Evolutionary conservation across 2,113 vertebrate species (phyloP), one percentile per base, ranked within the genome.

Genomic region (Gallinago jamesoni): DNA sequence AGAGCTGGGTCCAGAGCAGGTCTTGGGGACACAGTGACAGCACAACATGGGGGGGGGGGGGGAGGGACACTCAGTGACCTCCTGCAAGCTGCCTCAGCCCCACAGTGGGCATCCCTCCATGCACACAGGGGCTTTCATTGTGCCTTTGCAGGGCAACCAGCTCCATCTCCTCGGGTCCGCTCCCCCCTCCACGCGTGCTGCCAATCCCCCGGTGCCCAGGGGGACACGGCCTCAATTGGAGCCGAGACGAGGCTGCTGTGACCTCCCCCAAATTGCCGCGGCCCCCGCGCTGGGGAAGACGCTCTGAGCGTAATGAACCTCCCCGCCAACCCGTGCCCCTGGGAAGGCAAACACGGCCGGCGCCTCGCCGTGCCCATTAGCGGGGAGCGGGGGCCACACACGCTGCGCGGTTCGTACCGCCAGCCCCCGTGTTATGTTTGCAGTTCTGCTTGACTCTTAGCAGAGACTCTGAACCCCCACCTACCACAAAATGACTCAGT

Each of bases 241-340:
- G 91, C 76, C 2, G 76, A 97, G 87, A 21, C 33, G 87, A 87
- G 69, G 89, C 86, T 13, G 67, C 33, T 66, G 7, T 96, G 96
- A 96, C 97, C 96, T 96, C 93, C 82, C 93, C 93, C 87, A 53
- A 66, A 97, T 95, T 89, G 68, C 90, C 2, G 55, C 31, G 8
- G 78, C 93, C 94, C 55, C 87, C 24, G 13, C 14, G 30, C 66
- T 24, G 4, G 37, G 87, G 47, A 87, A 75, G 63, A 15, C 55
- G 27, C 31, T 50, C 39, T 13, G 57, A 73, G 83, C 5, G 25
- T 62, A 94, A 97, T 85, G 96, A 96, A 56, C 67, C 90, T 43
- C 59, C 76, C 76, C 45, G 50, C 60, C 83, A 59, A 18, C 59
- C 50, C 5, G 12, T 6, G 81, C 95, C 94, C 93, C 72, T 30